Conservation (phyloP, 2,113 vertebrate species). For the Thunnus maccoyii region DNA sequence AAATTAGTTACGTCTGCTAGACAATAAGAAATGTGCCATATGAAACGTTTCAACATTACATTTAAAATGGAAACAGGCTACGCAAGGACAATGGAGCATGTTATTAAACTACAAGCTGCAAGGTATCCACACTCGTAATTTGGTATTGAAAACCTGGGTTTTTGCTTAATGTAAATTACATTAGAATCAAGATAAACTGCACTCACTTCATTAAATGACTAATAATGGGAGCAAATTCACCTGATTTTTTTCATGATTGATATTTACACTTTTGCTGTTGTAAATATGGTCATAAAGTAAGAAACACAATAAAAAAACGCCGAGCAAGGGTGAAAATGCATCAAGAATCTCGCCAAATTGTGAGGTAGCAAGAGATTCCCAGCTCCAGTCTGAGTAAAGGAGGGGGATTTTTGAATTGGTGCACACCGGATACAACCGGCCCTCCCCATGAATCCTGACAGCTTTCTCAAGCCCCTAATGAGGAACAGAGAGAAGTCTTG, state of each 20-base stretch:
- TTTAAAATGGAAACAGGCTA: too few relatives aligned
- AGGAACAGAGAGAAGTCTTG: constrained; percentile 64
- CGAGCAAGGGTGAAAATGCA: neutral
- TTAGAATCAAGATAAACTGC: too few relatives aligned
- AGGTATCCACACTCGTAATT: too few relatives aligned
- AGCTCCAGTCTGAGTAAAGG: neutral
- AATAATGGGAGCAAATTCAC: neutral
- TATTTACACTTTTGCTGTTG: neutral
- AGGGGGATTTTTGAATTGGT: constrained; percentile 64
- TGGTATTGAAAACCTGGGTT: too few relatives aligned
- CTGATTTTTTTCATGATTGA: neutral
- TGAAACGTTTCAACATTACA: too few relatives aligned
- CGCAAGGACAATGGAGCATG: neutral
- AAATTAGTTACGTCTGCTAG: too few relatives aligned
- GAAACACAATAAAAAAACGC: neutral
- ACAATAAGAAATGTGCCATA: too few relatives aligned
- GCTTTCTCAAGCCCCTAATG: constrained; percentile 70
- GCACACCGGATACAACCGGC: constrained; percentile 47
- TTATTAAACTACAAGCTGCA: too few relatives aligned
- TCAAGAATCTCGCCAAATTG: neutral
- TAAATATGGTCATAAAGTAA: constrained; percentile 2
- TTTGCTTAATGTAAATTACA: too few relatives aligned
- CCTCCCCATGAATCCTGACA: constrained; percentile 42
- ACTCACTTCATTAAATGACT: too few relatives aligned
- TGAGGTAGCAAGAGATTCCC: constrained; percentile 15